A percentile compares a stretch with the other conserved stretches of the same genome.
Conservation (phyloP, 2,888 invertebrate species). For the Choristoneura rosaceana region DNA sequence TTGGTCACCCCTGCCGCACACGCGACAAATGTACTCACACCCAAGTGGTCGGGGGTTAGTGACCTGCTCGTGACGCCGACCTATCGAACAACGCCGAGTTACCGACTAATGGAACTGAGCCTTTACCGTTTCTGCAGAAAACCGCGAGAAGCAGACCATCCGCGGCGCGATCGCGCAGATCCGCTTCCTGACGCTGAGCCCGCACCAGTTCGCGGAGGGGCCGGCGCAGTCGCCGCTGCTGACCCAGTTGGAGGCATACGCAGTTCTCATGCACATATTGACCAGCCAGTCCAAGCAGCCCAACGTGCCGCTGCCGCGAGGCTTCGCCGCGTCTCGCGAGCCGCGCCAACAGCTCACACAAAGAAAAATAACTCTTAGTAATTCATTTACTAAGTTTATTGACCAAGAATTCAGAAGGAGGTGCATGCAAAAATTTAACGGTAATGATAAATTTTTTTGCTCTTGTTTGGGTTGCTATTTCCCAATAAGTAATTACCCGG, state of each 20-base stretch:
- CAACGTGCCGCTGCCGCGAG: constrained; percentile 89
- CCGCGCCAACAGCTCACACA: constrained; percentile 70
- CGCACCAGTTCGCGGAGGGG: constrained; percentile 93
- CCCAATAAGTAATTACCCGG: too few species aligned
- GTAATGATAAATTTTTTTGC: too few species aligned
- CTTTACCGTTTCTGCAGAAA: constrained; percentile 51
- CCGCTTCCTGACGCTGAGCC: constrained; percentile 91
- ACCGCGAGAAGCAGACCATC: constrained; percentile 73
- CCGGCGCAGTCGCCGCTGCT: constrained; percentile 91
- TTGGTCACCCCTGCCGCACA: too few species aligned
- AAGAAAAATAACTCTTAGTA: neutral
- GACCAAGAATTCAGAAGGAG: too few species aligned
- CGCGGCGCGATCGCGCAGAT: constrained; percentile 90
- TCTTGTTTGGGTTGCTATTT: too few species aligned
- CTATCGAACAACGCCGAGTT: neutral
- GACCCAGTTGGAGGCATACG: constrained; percentile 91
- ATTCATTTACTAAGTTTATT: too few species aligned
- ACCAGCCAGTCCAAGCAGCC: constrained; percentile 87
- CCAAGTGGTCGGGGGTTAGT: too few species aligned
- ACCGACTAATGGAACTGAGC: too few species aligned
- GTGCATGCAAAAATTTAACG: too few species aligned
- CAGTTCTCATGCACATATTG: constrained; percentile 93
- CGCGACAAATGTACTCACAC: too few species aligned
- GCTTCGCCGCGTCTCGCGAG: constrained; percentile 87
- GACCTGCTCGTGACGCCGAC: too few species aligned